Conservation (phyloP, 2,888 invertebrate species). For the Incurvaria masculella region DNA sequence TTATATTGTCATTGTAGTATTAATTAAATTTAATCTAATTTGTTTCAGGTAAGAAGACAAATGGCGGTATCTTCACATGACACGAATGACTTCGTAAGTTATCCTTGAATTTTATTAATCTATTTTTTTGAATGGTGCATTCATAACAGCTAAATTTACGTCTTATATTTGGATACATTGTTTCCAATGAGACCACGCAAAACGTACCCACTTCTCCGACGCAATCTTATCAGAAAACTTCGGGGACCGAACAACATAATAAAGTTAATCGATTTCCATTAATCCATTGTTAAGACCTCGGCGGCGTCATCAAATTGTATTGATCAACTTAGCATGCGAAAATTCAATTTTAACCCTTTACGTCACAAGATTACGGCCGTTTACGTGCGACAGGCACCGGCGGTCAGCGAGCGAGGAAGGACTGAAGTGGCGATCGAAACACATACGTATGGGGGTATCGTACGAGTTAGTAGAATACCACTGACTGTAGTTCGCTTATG, state of each 20-base stretch:
- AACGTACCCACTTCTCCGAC: too few relatives aligned
- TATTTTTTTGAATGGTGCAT: too few relatives aligned
- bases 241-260: conserved; percentile 30
- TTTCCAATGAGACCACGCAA: too few relatives aligned
- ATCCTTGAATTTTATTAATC: too few relatives aligned
- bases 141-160: too few relatives aligned
- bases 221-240: too few relatives aligned
- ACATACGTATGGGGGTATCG: too few relatives aligned
- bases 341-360: conserved; percentile 14
- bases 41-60: not conserved
- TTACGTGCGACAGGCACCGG: conserved; percentile 10
- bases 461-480: not conserved
- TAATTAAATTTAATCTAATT: too few relatives aligned
- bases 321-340: conserved; percentile 32
- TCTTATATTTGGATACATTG: too few relatives aligned
- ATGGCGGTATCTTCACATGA: not conserved
- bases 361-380: conserved; percentile 12
- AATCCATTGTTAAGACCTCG: conserved; percentile 20
- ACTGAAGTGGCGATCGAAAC: too few relatives aligned
- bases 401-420: conserved; percentile 10
- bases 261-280: conserved; percentile 44
- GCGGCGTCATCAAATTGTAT: conserved; percentile 40
- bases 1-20: too few relatives aligned
- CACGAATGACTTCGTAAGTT: not conserved
- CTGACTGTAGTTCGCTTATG: not conserved